Evolutionary conservation across 2,888 invertebrate species (phyloP), one percentile per base, ranked within the genome.

Genomic region (Aspidiotus destructor): DNA sequence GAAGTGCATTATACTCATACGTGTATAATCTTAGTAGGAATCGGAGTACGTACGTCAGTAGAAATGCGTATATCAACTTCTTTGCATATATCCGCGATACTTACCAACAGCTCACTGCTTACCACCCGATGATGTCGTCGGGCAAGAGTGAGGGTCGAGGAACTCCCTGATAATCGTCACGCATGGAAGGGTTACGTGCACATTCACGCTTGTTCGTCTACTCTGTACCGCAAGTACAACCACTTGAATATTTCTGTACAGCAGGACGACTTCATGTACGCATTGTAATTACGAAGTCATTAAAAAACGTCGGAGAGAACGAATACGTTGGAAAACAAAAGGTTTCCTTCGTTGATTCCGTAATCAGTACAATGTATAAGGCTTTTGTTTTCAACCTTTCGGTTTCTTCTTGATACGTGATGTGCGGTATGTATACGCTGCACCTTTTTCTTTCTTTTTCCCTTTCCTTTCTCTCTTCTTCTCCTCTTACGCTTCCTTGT

Each of bases 321-420:
- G 64, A 64, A 42, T 64, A 64, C 64, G 61, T 64, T 64, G 17
- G 54, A 55, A 64, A 64, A 64, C 64, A 64, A 64, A 64, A 64
- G 64, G 41, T 55, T 57, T 64, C 55, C 64, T 57, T 11, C 64
- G 64, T 42, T 64, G 64, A 64, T 64, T 64, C 64, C 55, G 64
- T 64, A 64, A 64, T 64, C 64, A 64, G 64, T 64, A 44, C 54
- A 55, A 41, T 57, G 54, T 40, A 28, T 28, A 41, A 42, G 55
- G 64, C 64, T 64, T 61, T 64, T 64, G 64, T 64, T 64, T 64
- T 10, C 64, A 55, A 64, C 64, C 64, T 64, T 64, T 64, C 42
- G 64, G 64, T 54, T 41, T 64, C 17, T 42, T 40, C 57, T 11
- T 44, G 28, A 28, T 28, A 28, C 28, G 28, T 28, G 28, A 28